These are phyloP conservation scores for Casuarius casuarius DNA, from an alignment of 2,113 vertebrate species.

Conservation along the genomic window DNA sequence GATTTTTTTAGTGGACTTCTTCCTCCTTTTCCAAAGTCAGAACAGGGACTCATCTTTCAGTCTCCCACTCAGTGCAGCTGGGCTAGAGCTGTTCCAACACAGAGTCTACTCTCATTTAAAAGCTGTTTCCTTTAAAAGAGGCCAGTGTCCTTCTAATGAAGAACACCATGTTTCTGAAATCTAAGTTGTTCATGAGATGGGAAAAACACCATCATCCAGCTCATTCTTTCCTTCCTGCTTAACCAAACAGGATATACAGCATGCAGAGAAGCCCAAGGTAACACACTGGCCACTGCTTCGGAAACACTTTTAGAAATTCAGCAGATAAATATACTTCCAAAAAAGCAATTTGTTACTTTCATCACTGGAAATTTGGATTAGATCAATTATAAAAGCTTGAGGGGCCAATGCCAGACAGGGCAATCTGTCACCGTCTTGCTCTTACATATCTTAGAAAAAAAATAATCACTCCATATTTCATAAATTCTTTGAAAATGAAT, in stretches of 20 bases:
- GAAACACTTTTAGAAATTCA: neutral
- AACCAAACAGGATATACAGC: neutral
- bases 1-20: neutral
- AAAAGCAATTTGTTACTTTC: neutral
- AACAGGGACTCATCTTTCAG: neutral
- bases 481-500: neutral
- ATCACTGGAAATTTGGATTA: neutral
- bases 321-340: neutral
- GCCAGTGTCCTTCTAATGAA: neutral
- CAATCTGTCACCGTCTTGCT: neutral
- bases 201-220: neutral
- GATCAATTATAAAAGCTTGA: neutral
- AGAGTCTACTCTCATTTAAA: neutral
- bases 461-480: neutral
- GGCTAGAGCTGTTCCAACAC: neutral
- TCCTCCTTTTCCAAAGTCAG: neutral
- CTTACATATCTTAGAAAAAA: neutral
- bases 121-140: neutral
- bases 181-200: neutral
- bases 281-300: rapidly evolving
- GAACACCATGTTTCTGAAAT: neutral
- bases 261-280: neutral
- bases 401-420: neutral
- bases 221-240: neutral
- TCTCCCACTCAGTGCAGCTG: neutral